Evolutionary conservation across 2,888 invertebrate genomes (phyloP).

Genomic region (Brenthis daphne): DNA sequence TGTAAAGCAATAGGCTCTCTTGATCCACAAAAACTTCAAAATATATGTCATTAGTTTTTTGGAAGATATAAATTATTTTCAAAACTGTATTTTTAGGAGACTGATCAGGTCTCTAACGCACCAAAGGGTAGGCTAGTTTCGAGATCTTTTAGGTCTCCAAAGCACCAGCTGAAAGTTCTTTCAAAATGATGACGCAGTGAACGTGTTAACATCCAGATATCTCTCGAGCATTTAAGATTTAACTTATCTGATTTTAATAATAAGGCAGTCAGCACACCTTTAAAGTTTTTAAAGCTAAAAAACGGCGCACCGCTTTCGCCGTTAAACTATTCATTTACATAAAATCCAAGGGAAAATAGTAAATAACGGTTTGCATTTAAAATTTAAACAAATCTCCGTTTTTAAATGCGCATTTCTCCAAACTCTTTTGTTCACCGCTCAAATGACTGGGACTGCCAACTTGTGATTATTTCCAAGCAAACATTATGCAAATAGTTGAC

Average conservation of each 20-base stretch:
- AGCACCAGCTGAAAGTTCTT: too few species aligned
- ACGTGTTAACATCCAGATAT: conserved; percentile 10
- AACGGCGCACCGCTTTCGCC: conserved; percentile 14
- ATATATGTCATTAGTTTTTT: too few species aligned
- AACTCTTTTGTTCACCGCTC: conserved; percentile 41
- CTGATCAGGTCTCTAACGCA: too few species aligned
- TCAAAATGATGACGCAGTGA: too few species aligned
- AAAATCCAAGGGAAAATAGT: conserved; percentile 30
- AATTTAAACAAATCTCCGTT: conserved; percentile 42
- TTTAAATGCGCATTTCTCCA: conserved; percentile 40
- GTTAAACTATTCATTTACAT: conserved; percentile 37
- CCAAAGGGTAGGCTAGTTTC: too few species aligned
- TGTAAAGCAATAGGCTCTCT: too few species aligned
- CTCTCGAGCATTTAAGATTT: conserved; percentile 1
- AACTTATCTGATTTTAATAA: conserved; percentile 28
- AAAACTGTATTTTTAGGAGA: too few species aligned
- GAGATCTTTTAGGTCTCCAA: too few species aligned
- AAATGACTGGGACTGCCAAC: conserved; percentile 52
- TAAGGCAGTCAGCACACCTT: conserved; percentile 22
- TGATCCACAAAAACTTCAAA: too few species aligned
- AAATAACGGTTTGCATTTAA: conserved; percentile 40
- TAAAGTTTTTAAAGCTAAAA: conserved; percentile 22
- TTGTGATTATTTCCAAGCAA: conserved; percentile 54
- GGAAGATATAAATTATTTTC: too few species aligned
- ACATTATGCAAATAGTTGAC: conserved; percentile 55